phyloP scores from a whole-genome alignment of 2,797 vertebrate genomes.

The Halcyon smyrnensis region DNA sequence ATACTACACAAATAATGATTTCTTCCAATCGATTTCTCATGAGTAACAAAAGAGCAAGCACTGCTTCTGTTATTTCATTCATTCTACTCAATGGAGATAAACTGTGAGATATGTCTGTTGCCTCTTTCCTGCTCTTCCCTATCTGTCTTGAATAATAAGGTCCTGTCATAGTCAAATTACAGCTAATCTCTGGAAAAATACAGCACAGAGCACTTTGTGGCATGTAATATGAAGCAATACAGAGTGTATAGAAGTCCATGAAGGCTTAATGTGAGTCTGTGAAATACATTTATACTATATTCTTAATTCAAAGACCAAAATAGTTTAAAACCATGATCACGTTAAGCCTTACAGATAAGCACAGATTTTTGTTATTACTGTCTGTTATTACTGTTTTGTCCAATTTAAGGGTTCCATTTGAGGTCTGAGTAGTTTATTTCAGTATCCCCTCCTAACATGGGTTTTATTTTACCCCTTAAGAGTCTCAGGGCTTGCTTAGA shows the following conservation, averaged over 20 bases:
- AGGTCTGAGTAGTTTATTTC: background rate
- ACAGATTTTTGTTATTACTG: background rate
- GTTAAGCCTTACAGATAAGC: background rate
- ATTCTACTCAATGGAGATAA: rapidly evolving
- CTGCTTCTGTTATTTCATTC: background rate
- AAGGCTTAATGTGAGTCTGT: background rate
- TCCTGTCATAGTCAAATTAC: background rate
- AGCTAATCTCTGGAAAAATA: background rate
- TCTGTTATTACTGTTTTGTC: background rate
- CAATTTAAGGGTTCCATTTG: background rate
- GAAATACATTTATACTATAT: background rate
- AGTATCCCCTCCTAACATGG: background rate
- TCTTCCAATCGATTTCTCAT: background rate
- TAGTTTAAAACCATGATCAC: background rate
- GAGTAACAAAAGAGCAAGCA: background rate
- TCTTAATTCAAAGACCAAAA: background rate
- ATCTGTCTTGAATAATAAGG: background rate
- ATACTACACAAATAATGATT: background rate
- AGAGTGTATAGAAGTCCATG: background rate
- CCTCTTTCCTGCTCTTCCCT: background rate
- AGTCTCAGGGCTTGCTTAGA: background rate
- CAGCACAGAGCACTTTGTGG: background rate
- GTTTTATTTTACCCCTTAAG: background rate
- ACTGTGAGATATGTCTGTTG: background rate
- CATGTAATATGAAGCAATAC: background rate